Evolutionary conservation across 1,140 invertebrate species (phyloP), one percentile per base, ranked within the genome.

Genomic region (Delia radicum): DNA sequence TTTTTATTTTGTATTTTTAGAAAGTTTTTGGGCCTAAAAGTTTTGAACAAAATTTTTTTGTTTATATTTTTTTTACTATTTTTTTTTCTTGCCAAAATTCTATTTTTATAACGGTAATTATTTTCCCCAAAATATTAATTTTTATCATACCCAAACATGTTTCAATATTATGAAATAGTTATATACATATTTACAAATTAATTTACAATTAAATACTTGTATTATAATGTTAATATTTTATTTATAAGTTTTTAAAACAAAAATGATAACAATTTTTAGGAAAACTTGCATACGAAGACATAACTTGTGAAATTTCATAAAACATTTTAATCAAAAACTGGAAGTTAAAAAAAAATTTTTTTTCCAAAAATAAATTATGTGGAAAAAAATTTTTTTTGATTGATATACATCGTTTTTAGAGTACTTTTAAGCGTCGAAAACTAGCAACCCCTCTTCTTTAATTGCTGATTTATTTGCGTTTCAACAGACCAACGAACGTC

Each of bases 11-110:
- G 18, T 21, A 7, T 37, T 37, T 71, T 71, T 33, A 0, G 5
- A 33, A 71, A 33, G 18, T 73, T 73, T 73, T 18, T 55, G 13
- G 48, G 24, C 27, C 37, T 73, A 55, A 73, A 73, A 48, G 37
- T 73, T 73, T 73, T 48, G 37, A 73, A 73, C 24, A 27, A 55
- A 46, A 27, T 73, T 73, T 73, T 46, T 73, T 26, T 73, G 48
- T 48, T 27, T 42, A 42, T 42, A 42, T 15, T 42, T 15, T 15
- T 42, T 24, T 42, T 27, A 73, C 12, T 37, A 28, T 24, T 72
- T 46, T 26, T 42, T 24, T 42, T 18, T 73, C 0, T 46, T 73
- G 33, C 18, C 37, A 73, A 55, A 55, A 8, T 28, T 61, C 4
- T 46, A 48, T 12, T 71, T 5, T 55, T 73, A 48, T 33, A 69